Evolutionary conservation across 2,797 vertebrate genomes (phyloP), one percentile per base, ranked within the genome.

Genomic region (Takifugu rubripes): DNA sequence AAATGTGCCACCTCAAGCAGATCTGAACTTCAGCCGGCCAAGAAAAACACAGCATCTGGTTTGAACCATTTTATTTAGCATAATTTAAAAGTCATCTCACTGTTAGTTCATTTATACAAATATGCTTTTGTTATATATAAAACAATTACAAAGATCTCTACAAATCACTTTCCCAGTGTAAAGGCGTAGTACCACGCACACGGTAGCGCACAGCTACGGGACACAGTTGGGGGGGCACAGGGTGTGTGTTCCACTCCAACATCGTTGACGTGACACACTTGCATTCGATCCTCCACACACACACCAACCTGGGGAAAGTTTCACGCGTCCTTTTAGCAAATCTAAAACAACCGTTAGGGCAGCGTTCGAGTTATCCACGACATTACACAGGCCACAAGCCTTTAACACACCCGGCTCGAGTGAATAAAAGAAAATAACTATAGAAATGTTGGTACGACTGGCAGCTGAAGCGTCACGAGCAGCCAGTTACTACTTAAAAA

Each of bases 111-210:
- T 91, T 88, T 91, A 91, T 91, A 94, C 90, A 94, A 91, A 92
- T 90, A 86, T 86, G 84, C 70, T 79, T 90, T 90, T 90, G 90
- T 89, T 91, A 91, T 90, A 89, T 90, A 92, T 90, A 92, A 90
- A 89, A 88, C 84, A 90, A 89, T 89, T 90, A 84, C 86, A 83
- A 85, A 87, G 82, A 83, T 78, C 83, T 90, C 81, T 89, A 92
- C 92, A 91, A 92, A 94, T 93, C 88, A 93, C 90, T 92, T 94
- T 93, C 91, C 93, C 94, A 95, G 93, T 94, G 93, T 94, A 93
- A 91, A 88, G 85, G 88, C 90, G 88, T 91, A 91, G 93, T 92
- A 93, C 90, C 92, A 89, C 82, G 72, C 85, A 85, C 81, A 84
- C 72, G 79, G 81, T 65, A 85, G 82, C 85, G 81, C 82, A 86